These are phyloP conservation scores for Nephrotoma guestfalica DNA, from an alignment of 2,888 invertebrate genomes.

Conservation along the genomic window DNA sequence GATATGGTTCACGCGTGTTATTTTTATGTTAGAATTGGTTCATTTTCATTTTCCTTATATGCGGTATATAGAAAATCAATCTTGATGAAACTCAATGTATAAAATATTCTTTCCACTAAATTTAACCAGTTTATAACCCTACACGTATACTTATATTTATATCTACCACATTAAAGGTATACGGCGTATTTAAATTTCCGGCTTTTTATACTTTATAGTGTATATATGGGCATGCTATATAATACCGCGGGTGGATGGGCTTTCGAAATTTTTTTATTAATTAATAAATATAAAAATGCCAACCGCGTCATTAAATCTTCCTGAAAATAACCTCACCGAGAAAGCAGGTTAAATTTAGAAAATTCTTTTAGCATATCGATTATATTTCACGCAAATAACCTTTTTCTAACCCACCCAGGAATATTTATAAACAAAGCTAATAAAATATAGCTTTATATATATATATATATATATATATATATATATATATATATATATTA, in stretches of 20 bases:
- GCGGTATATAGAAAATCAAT: not conserved
- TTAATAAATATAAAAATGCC: not conserved
- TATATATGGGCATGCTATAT: not conserved
- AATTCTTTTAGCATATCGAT: not conserved
- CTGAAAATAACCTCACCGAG: not conserved
- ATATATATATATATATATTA: too few species aligned
- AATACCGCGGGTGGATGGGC: not conserved
- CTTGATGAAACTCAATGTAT: not conserved
- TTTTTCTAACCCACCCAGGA: not conserved
- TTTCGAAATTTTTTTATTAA: not conserved
- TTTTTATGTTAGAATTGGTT: not conserved
- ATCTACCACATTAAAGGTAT: not conserved
- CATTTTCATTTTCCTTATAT: not conserved
- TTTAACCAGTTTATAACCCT: not conserved
- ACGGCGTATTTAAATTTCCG: not conserved
- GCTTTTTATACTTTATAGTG: not conserved
- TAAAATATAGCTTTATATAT: not conserved
- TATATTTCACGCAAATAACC: not conserved
- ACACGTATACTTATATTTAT: not conserved
- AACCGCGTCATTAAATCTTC: not conserved
- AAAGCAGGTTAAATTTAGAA: not conserved
- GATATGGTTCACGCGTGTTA: not conserved
- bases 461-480: too few species aligned
- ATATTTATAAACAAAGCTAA: not conserved
- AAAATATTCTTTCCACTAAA: not conserved